Evolutionary conservation across 2,888 invertebrate species (phyloP), one percentile per base, ranked within the genome.

Genomic region (Drosophila basisetae): DNA sequence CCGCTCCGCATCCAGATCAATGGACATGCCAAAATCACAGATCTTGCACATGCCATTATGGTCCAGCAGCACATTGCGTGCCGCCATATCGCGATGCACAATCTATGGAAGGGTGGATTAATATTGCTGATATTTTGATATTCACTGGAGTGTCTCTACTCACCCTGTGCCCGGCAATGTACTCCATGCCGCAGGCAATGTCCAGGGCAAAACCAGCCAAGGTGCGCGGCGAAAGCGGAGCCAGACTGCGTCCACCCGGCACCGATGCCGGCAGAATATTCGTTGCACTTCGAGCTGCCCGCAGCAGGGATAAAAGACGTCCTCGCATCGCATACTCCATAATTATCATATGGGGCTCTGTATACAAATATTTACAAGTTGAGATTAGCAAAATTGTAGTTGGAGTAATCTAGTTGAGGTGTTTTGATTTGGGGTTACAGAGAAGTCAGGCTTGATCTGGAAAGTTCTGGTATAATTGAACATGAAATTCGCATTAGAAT

Each of bases 261-360:
- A 93, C 93, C 3, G 93, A 84, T 94, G 94, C 92, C 93, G 95
- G 92, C 94, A 93, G 76, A 58, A 93, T 92, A 59, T 92, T 93
- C 18, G 92, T 92, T 41, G 93, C 93, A 76, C 91, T 93, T 54
- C 93, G 90, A 10, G 93, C 93, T 1, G 93, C 97, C 50, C 97
- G 94, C 72, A 97, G 94, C 90, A 96, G 96, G 2, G 96, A 96
- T 80, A 97, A 94, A 75, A 97, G 93, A 91, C 97, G 96, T 43
- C 97, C 97, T 83, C 96, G 96, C 95, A 96, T 96, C 71, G 97
- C 97, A 91, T 96, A 97, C 93, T 97, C 97, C 96, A 97, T 96
- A 84, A 97, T 96, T 53, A 97, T 94, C 90, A 97, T 95, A 91
- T 96, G 96, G 0, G 97, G 97, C 89, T 97, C 97, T 68, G 33